Base-by-base conservation (phyloP, 2,888 invertebrate genomes). In the Molorchus minor region DNA sequence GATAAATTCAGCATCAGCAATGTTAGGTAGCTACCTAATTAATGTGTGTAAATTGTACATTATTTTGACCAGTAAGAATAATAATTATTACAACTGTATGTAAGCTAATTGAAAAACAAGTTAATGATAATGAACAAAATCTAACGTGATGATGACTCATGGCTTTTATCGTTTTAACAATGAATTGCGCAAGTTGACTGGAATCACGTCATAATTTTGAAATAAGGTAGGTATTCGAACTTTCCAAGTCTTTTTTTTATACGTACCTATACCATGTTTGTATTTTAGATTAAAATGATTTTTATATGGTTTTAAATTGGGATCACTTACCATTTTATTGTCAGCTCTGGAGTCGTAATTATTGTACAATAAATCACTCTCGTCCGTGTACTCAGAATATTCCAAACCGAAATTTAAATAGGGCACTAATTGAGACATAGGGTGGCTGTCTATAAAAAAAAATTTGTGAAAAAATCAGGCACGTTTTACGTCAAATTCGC, bases 351-450 rank as follows among this genome's bases (percentile, higher is more conserved):
- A 56, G 20, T 71, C 71, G 71, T 72, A 71, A 25, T 25, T n/a
- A n/a, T n/a, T 70, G 58, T 76, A 75, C 49, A 75, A 70, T 59
- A 70, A 73, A 56, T 77, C 74, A 67, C 68, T 69, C 43, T 72
- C 74, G 30, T 67, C 71, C 51, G 61, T 59, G 25, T 60, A 62
- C 38, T 69, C 73, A 52, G 71, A 71, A 64, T 75, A 76, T 53
- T 79, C 78, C 58, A 77, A 67, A 62, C 79, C 79, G 65, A 77
- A 79, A 74, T 77, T 79, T 58, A 78, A 72, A 70, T 82, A 85
- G 61, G 86, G 86, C 82, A 86, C 86, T 84, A 85, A 79, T 82
- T 85, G 86, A 82, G 86, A 86, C 86, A 86, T 86, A 82, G 83
- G 84, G 82, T 75, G 76, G 71, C 71, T 67, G 46, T 45, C 13